Evolutionary conservation across 2,888 invertebrate species (phyloP).

Genomic region (Mylabris sibirica): DNA sequence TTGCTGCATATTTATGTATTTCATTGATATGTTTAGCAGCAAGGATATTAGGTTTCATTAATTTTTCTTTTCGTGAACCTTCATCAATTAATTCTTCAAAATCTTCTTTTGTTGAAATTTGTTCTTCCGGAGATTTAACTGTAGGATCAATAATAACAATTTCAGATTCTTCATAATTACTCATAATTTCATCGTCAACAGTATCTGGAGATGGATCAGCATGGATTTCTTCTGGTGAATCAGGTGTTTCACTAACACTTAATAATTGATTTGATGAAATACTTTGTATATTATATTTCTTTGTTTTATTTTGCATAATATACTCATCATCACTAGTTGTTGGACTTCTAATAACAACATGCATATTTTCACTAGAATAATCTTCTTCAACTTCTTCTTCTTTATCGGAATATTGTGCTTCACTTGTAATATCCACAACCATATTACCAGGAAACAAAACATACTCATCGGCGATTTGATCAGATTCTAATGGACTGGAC

Average conservation of each 20-base stretch:
- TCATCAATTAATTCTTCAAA: conserved; percentile 73
- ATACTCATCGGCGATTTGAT: conserved; percentile 68
- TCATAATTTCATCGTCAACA: conserved; percentile 61
- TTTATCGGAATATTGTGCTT: conserved; percentile 66
- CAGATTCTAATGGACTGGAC: conserved; percentile 68
- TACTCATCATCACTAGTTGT: conserved; percentile 60
- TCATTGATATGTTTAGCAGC: conserved; percentile 55
- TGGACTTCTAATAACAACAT: conserved; percentile 59
- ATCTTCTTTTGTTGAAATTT: conserved; percentile 71
- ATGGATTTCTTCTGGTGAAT: conserved; percentile 64
- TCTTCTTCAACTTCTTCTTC: conserved; percentile 57
- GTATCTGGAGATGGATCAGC: conserved; percentile 60
- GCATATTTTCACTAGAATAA: conserved; percentile 50
- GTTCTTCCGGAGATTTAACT: conserved; percentile 69
- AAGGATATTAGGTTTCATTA: conserved; percentile 52
- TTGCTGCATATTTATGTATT: conserved; percentile 56
- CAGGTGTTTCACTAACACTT: conserved; percentile 62
- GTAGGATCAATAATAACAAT: conserved; percentile 70
- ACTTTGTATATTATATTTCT: conserved; percentile 56
- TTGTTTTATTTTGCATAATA: conserved; percentile 57
- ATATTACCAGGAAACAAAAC: conserved; percentile 70
- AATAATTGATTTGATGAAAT: conserved; percentile 60
- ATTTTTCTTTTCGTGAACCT: conserved; percentile 66
- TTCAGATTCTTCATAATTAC: conserved; percentile 65
- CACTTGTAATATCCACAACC: conserved; percentile 67